Evolutionary conservation across 2,113 vertebrate genomes (phyloP).

Genomic region (Boleophthalmus pectinirostris): DNA sequence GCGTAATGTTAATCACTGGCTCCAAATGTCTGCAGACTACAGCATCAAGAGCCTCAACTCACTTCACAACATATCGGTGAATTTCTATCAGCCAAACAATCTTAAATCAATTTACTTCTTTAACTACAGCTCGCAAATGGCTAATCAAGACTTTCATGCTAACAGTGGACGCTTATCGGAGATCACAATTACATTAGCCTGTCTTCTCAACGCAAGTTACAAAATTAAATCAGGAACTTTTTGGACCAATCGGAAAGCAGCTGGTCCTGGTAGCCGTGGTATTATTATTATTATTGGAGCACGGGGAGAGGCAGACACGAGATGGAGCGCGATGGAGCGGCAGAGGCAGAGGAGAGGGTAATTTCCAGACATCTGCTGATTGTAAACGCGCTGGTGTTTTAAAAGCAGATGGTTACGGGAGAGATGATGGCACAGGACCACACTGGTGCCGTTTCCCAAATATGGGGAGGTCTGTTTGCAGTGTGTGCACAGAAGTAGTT

Average conservation of each 20-base stretch:
- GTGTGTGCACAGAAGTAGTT: not conserved
- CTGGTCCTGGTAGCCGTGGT: constrained; percentile 25
- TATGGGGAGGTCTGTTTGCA: constrained; percentile 15
- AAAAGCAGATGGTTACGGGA: constrained; percentile 51
- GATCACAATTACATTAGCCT: constrained; percentile 38
- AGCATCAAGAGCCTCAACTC: not conserved
- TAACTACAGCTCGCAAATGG: constrained; percentile 12
- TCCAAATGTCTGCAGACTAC: not conserved
- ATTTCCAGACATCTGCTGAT: constrained; percentile 59
- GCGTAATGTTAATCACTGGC: not conserved
- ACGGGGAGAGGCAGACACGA: constrained; percentile 35
- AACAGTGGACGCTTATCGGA: constrained; percentile 15
- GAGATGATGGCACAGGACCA: constrained; percentile 42
- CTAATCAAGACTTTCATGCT: constrained; percentile 34
- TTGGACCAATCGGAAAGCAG: constrained; percentile 36
- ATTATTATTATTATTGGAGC: constrained; percentile 38
- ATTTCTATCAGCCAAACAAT: not conserved
- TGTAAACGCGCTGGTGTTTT: constrained; percentile 52
- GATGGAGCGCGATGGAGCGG: constrained; percentile 31
- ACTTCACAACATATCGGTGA: not conserved
- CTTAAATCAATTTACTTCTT: constrained; percentile 8
- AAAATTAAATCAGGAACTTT: constrained; percentile 41
- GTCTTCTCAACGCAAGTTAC: constrained; percentile 32
- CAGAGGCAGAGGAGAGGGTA: constrained; percentile 30
- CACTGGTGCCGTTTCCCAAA: constrained; percentile 14